A percentile compares a stretch with the other conserved stretches of the same genome.
Conservation (phyloP, 1,140 invertebrate species). For the Paracyclopina nana region DNA sequence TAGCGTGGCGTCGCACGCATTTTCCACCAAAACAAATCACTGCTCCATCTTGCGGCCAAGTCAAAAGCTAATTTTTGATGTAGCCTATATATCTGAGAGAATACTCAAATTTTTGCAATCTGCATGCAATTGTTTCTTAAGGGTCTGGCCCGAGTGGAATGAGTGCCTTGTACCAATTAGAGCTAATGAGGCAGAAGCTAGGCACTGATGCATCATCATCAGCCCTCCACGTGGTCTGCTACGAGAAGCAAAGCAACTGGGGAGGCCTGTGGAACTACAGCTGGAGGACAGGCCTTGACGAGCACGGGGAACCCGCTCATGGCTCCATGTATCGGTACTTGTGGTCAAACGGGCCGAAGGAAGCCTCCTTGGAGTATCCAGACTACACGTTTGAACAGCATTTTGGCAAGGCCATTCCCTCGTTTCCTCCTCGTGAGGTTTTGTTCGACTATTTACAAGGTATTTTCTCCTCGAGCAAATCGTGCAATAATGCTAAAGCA, state of each 20-base stretch:
- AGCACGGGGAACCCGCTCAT: conserved; percentile 14
- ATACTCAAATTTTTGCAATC: no score
- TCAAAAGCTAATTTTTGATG: no score
- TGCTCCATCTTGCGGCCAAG: no score
- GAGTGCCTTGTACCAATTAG: no score
- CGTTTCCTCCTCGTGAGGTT: conserved; percentile 13
- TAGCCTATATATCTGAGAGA: no score
- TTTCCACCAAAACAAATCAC: no score
- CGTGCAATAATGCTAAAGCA: background rate
- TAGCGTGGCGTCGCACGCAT: no score
- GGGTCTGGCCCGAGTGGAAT: no score
- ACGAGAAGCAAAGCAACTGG: conserved; percentile 9
- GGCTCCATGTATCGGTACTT: conserved; percentile 14
- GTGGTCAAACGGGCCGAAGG: conserved; percentile 15
- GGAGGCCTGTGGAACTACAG: conserved; percentile 15
- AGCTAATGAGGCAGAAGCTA: no score
- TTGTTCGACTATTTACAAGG: conserved; percentile 12
- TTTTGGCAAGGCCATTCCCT: conserved; percentile 14
- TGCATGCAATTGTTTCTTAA: no score
- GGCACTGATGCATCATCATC: no score
- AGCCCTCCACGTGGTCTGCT: conserved; percentile 2
- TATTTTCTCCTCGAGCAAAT: background rate
- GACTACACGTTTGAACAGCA: conserved; percentile 16
- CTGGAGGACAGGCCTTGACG: conserved; percentile 10
- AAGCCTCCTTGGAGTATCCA: conserved; percentile 10